Evolutionary conservation across 2,113 vertebrate genomes (phyloP).

Genomic region (Turdus rufiventris): DNA sequence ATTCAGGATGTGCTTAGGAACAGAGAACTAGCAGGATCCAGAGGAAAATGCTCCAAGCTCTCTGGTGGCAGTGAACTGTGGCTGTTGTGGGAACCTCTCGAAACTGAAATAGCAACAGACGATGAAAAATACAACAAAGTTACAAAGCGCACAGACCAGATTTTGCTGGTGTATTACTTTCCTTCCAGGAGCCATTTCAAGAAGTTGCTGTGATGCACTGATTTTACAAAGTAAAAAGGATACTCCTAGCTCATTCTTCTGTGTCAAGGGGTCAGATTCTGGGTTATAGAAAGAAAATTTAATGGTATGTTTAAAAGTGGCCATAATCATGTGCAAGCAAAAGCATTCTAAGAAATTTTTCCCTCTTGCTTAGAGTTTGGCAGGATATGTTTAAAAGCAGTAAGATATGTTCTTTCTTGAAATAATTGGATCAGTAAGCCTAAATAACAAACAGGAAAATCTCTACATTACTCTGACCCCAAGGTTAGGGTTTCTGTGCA

Average conservation of each 20-base stretch:
- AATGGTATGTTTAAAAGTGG: background rate
- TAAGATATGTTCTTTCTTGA: background rate
- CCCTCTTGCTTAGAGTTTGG: background rate
- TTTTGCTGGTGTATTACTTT: background rate
- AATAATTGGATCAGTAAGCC: background rate
- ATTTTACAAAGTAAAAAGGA: background rate
- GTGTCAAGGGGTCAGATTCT: background rate
- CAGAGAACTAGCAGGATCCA: background rate
- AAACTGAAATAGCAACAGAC: background rate
- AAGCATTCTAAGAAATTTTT: background rate
- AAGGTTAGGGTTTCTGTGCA: background rate
- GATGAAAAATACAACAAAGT: background rate
- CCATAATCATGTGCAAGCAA: background rate
- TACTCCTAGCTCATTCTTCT: background rate
- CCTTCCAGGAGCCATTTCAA: background rate
- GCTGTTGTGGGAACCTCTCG: background rate
- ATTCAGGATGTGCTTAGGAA: background rate
- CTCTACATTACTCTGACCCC: background rate
- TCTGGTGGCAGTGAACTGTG: background rate
- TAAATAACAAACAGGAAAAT: background rate
- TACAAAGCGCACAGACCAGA: background rate
- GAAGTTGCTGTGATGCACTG: background rate
- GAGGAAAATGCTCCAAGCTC: background rate
- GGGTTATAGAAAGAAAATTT: background rate
- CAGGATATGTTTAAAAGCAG: background rate